Evolutionary conservation across 2,888 invertebrate genomes (phyloP), one percentile per base, ranked within the genome.

Genomic region (Calephelis perditalis): DNA sequence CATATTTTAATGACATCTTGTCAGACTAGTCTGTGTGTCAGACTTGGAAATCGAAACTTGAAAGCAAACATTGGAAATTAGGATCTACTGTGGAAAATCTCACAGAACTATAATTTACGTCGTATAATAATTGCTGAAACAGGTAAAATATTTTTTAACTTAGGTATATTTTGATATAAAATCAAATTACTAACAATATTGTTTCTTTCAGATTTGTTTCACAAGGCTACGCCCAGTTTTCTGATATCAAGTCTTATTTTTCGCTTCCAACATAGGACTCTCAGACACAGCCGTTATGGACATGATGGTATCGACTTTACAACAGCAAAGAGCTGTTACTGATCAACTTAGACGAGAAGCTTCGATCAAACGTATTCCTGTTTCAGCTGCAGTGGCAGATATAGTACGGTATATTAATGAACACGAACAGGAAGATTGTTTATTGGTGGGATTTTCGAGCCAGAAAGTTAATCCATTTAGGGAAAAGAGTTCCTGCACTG

Each of bases 381-480:
- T 97, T 36, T 97, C 98, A 44, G 95, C 95, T 72, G 98, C 97
- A n/a, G 96, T 98, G 62, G 95, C 96, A 68, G 96, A 98, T 73
- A 97, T 98, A 72, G 95, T 98, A 78, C 96, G 97, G 78, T 98
- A 94, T 79, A 96, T 98, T 68, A 93, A 94, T 54, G 97, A 98
- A 73, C 97, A 98, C 76, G 96, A 97, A 77, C 95, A 96, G 72
- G 98, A 98, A 76, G 98, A 98, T 86, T 98, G 96, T 75, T 93
- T 98, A 57, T 92, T 98, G 67, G 96, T 96, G 68, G 98, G 98
- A 45, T 98, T 98, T 84, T 95, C 97, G 67, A 97, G 96, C 71
- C 98, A 98, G 81, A 97, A 97, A 81, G 96, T 97, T 12, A 98
- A 98, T 88, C 98, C 98, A 40, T 98, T 97, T 92, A 94, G 97